These are phyloP conservation scores for Amblyopsis hoosieri DNA, from an alignment of 2,797 vertebrate species.

Conservation along the genomic window DNA sequence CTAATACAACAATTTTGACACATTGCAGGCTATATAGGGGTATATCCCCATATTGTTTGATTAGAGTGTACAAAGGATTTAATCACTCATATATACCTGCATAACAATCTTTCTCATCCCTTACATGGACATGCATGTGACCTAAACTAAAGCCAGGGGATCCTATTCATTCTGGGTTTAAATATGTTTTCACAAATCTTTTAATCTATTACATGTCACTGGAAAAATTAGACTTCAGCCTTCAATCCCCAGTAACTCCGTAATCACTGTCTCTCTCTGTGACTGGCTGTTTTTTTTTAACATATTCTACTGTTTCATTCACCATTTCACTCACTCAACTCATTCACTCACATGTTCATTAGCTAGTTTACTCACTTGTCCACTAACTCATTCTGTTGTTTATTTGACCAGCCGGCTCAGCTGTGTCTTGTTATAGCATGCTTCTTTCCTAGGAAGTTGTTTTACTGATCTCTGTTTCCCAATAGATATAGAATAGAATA, in stretches of 20 bases:
- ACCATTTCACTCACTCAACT: conserved; percentile 14
- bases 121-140: conserved; percentile 27
- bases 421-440: conserved; percentile 50
- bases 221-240: conserved; percentile 5
- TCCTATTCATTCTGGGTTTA: conserved; percentile 22
- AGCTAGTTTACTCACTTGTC: background rate
- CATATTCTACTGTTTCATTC: conserved; percentile 15
- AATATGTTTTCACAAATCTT: conserved; percentile 22
- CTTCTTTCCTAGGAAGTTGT: conserved; percentile 39
- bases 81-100: conserved; percentile 34
- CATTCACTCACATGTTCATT: background rate
- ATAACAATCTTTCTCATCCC: conserved; percentile 11
- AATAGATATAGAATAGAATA: no score
- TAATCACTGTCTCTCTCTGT: no score
- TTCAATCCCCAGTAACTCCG: no score
- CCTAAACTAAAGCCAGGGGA: conserved; percentile 17
- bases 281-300: conserved; percentile 6
- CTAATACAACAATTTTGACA: conserved; percentile 41
- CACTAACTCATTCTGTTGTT: no score
- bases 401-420: background rate
- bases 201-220: conserved; percentile 26
- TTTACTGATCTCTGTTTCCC: conserved; percentile 46
- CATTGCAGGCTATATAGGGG: conserved; percentile 15
- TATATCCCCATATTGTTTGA: conserved; percentile 29
- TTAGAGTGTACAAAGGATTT: conserved; percentile 34